Base-by-base conservation (phyloP, 2,797 vertebrate species). In the Vespertilio murinus region DNA sequence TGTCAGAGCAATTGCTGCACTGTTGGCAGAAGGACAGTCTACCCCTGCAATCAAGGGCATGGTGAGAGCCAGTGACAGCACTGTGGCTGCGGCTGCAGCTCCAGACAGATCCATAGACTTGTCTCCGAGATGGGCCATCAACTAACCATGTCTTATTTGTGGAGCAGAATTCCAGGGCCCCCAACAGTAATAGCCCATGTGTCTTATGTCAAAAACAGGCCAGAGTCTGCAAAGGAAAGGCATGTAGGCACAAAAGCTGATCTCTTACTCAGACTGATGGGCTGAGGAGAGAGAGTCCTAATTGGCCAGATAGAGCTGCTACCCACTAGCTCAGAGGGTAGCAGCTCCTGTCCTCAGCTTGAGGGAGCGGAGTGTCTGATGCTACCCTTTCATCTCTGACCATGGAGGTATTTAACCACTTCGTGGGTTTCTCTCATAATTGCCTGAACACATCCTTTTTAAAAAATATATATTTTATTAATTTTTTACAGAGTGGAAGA, bases 1-100 rank as follows among this genome's bases (percentile, higher is more conserved):
- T 22, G 79, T 96, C 82, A 93, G 93, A 94, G 78, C 67, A 90
- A 78, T 89, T 52, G 54, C 49, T 65, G 30, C 38, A 45, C 59
- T 78, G 49, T 71, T 88, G 61, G 33, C 42, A 80, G 83, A 94
- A 61, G 78, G 65, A 47, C 23, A 85, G 74, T 78, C 28, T 49
- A 16, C 88, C 42, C n/a, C 33, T 59, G 78, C 28, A 35, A 4
- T 40, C 14, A 47, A 89, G 77, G 59, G 30, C 18, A 13, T 16
- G n/a, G 40, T 1, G 4, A 52, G 22, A 75, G 42, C 38, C 49
- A 6, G 0, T 18, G 91, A 78, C 45, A 47, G 30, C 0, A 6
- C 47, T 49, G 45, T 40, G 35, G 6, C 17, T 33, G 23, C 12
- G 35, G 40, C 17, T 33, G 23, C 12, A n/a, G 40, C 79, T 93